Percentiles rank a stretch among this genome's conserved stretches.
These are phyloP conservation scores for Ischnura elegans DNA, from an alignment of 2,888 invertebrate genomes.

Conservation along the genomic window DNA sequence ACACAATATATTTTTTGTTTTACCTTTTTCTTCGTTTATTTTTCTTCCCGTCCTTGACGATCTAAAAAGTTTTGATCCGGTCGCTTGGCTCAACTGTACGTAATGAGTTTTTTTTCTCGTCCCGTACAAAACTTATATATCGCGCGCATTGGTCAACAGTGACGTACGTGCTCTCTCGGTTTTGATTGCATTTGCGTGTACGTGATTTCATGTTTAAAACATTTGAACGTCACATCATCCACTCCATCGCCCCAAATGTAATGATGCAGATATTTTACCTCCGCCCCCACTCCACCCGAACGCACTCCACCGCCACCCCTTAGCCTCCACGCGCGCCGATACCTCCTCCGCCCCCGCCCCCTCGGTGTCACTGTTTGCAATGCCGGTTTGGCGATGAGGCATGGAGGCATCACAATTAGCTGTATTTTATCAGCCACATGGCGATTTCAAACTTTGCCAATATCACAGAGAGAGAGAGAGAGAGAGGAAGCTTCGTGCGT, in stretches of 20 bases:
- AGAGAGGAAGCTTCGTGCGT: conserved; percentile 52
- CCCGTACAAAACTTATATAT: conserved; percentile 58
- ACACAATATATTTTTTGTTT: not conserved
- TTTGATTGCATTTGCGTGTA: conserved; percentile 67
- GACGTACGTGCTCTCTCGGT: conserved; percentile 67
- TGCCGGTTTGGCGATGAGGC: conserved; percentile 47
- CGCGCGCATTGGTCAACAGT: conserved; percentile 66
- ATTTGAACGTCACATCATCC: conserved; percentile 65
- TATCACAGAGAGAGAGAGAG: conserved; percentile 59
- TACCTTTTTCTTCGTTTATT: not conserved
- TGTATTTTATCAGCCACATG: conserved; percentile 65
- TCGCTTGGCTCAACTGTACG: conserved; percentile 43
- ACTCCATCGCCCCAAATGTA: conserved; percentile 67
- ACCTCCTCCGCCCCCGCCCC: no score
- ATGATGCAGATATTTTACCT: conserved; percentile 66
- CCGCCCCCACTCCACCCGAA: not conserved
- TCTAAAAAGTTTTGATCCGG: conserved; percentile 59
- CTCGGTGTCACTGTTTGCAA: conserved; percentile 48
- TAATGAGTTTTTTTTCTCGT: conserved; percentile 56
- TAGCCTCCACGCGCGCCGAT: no score
- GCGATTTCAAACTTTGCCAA: conserved; percentile 66
- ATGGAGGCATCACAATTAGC: conserved; percentile 63
- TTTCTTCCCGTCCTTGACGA: not conserved
- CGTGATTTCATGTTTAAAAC: conserved; percentile 67
- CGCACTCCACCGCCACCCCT: not conserved